Evolutionary conservation across 2,113 vertebrate species (phyloP).

Genomic region (Erythrocercus mccallii): DNA sequence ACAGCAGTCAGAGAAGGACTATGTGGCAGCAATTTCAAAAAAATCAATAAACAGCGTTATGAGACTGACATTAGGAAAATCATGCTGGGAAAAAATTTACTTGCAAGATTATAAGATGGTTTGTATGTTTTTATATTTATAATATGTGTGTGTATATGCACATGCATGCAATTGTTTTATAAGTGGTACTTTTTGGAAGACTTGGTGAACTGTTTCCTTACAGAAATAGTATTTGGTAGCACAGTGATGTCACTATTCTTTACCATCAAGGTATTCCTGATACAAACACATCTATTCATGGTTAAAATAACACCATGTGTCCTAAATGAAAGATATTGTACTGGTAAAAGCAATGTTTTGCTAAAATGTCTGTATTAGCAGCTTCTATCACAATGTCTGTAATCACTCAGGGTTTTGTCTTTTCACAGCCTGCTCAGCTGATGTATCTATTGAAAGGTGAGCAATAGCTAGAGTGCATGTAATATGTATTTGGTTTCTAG

Average conservation of each 20-base stretch:
- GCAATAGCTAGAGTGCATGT: background rate
- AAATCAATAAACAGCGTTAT: accelerated
- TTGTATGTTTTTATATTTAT: background rate
- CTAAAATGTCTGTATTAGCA: background rate
- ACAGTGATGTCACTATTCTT: background rate
- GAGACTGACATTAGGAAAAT: background rate
- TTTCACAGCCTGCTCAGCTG: background rate
- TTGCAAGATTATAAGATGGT: background rate
- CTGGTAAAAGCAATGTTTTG: background rate
- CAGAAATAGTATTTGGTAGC: background rate
- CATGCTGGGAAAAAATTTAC: background rate
- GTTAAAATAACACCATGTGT: background rate
- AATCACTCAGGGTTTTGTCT: background rate
- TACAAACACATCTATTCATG: background rate
- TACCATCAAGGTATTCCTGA: background rate
- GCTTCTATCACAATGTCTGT: background rate
- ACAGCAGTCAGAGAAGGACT: background rate
- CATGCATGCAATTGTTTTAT: background rate
- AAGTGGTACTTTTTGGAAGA: background rate
- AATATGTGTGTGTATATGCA: background rate
- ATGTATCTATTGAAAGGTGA: background rate
- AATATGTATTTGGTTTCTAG: background rate
- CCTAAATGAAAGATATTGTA: background rate
- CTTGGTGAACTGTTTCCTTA: background rate
- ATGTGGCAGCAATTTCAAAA: background rate